Evolutionary conservation across 2,888 invertebrate genomes (phyloP).

Genomic region (Cephus pulcher): DNA sequence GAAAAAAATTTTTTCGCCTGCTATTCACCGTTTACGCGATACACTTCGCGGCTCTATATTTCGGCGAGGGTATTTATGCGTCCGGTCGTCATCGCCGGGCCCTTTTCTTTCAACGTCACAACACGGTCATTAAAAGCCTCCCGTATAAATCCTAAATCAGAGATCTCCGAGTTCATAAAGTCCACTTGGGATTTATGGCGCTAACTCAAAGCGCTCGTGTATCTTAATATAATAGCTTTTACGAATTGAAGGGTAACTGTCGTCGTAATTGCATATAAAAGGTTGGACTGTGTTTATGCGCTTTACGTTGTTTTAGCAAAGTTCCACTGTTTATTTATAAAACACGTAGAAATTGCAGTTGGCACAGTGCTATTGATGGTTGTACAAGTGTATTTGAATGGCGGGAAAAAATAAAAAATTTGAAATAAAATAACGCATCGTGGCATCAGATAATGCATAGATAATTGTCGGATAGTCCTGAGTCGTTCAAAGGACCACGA

Average conservation of each 20-base stretch:
- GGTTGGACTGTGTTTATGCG: slow-evolving; percentile 3
- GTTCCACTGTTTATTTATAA: background rate
- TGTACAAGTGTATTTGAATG: too few species aligned
- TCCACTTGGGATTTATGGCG: slow-evolving; percentile 43
- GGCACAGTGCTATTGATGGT: too few species aligned
- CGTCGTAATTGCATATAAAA: slow-evolving; percentile 36
- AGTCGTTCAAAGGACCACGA: background rate
- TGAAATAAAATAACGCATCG: background rate
- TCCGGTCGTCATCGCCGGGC: slow-evolving; percentile 47
- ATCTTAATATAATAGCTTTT: slow-evolving; percentile 39
- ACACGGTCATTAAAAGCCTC: slow-evolving; percentile 37
- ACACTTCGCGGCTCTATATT: background rate
- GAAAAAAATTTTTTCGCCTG: background rate
- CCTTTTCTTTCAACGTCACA: slow-evolving; percentile 41
- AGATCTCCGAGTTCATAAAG: slow-evolving; percentile 45
- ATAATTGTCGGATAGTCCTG: background rate
- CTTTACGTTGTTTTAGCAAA: background rate
- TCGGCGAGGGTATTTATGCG: slow-evolving; percentile 44
- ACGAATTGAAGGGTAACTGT: slow-evolving; percentile 35
- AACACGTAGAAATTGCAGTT: background rate
- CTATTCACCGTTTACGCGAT: background rate
- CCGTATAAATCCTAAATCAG: slow-evolving; percentile 56
- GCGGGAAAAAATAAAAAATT: background rate
- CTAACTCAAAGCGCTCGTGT: slow-evolving; percentile 31
- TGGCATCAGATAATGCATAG: background rate